Evolutionary conservation across 2,113 vertebrate species (phyloP).

Genomic region (Myiopsitta monachus): DNA sequence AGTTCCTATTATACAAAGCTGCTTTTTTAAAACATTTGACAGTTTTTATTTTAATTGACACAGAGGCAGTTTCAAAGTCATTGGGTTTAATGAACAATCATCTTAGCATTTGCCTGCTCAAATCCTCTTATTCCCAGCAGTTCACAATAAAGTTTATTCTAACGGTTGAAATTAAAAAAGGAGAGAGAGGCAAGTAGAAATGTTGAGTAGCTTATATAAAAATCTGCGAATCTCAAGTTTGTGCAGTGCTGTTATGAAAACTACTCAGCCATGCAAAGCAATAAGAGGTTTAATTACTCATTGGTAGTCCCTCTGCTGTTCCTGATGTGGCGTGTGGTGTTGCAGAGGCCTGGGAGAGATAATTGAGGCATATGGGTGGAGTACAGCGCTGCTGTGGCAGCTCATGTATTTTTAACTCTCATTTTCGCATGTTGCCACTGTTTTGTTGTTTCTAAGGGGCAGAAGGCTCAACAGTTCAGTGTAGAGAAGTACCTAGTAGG

Average conservation of each 20-base stretch:
- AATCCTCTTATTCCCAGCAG: slow-evolving; percentile 41
- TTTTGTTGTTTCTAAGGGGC: not conserved
- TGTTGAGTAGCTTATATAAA: slow-evolving; percentile 52
- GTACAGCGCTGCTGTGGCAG: not conserved
- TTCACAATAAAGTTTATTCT: slow-evolving; percentile 59
- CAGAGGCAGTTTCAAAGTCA: slow-evolving; percentile 58
- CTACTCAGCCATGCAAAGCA: slow-evolving; percentile 46
- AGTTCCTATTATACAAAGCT: slow-evolving; percentile 43
- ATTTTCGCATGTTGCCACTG: not conserved
- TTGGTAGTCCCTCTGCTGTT: slow-evolving; percentile 23
- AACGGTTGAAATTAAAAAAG: slow-evolving; percentile 56
- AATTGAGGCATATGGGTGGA: slow-evolving; percentile 65
- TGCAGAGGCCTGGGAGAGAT: slow-evolving; percentile 53
- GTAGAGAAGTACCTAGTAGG: not conserved
- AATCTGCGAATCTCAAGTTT: slow-evolving; percentile 39
- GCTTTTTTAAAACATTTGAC: slow-evolving; percentile 55
- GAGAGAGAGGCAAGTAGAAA: slow-evolving; percentile 51
- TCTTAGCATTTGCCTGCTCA: slow-evolving; percentile 57
- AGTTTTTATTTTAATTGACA: slow-evolving; percentile 69
- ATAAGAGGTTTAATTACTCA: slow-evolving; percentile 32
- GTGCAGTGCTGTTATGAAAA: slow-evolving; percentile 50
- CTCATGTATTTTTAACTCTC: not conserved
- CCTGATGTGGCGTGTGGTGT: slow-evolving; percentile 39
- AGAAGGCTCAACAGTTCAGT: not conserved
- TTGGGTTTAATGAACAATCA: slow-evolving; percentile 54